phyloP scores from a whole-genome alignment of 2,888 invertebrate genomes.

The Muscina levida region DNA sequence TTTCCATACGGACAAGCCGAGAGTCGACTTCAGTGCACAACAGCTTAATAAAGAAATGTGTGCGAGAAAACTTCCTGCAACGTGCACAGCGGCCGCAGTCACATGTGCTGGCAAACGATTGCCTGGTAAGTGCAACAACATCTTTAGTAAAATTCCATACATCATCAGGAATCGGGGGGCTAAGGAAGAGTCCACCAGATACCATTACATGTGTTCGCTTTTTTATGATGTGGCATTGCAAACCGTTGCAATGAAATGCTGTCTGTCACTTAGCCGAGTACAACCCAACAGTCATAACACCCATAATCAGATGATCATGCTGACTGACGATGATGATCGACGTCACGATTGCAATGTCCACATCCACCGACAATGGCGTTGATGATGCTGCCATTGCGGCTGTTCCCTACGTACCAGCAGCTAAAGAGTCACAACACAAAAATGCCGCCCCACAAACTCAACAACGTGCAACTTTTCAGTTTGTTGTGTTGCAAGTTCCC shows the following conservation, averaged over 20 bases:
- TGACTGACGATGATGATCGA: not conserved
- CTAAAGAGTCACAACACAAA: too few species aligned
- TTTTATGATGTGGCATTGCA: not conserved
- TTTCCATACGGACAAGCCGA: slow-evolving; percentile 24
- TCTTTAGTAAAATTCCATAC: too few species aligned
- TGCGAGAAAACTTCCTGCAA: slow-evolving; percentile 6
- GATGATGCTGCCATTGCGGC: too few species aligned
- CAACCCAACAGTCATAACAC: slow-evolving; percentile 64
- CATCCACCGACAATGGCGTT: not conserved
- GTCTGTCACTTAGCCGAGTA: slow-evolving; percentile 63
- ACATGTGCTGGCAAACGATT: too few species aligned
- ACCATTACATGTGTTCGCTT: not conserved
- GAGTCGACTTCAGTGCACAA: not conserved
- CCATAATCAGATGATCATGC: slow-evolving; percentile 58
- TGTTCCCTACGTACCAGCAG: too few species aligned
- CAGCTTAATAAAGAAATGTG: slow-evolving; percentile 30
- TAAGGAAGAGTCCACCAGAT: too few species aligned
- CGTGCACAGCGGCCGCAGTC: not conserved
- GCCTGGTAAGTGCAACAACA: not conserved
- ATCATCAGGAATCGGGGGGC: not conserved
- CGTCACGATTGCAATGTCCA: not conserved
- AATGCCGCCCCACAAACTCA: not conserved
- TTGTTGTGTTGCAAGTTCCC: too few species aligned
- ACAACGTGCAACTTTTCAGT: not conserved
- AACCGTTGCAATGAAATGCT: slow-evolving; percentile 42